Base-by-base conservation (phyloP, 1,140 invertebrate species). In the Drosophila sp. region DNA sequence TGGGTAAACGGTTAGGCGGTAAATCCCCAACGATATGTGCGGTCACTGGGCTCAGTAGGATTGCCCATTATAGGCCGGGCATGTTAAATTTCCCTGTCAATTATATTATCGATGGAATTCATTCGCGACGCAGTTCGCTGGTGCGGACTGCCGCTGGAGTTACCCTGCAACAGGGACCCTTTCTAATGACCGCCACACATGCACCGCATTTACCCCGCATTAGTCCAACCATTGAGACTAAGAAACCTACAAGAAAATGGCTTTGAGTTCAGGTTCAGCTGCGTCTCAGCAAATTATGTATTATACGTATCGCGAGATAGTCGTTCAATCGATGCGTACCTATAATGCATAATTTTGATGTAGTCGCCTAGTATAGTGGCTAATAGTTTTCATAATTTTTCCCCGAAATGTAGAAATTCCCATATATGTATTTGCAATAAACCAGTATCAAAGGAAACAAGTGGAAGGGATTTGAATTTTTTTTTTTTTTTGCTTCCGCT, bases 91-190 rank as follows among this genome's bases (percentile, higher is more conserved):
- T 58, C 10, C 76, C 76, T 1, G 33, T 65, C 5, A 63, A 72
- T 25, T 73, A 66, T 32, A 47, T 72, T 0, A 57, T 71, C 1
- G 38, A 35, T 1, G 76, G 83, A 5, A 71, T 76, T 23, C 29
- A 66, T n/a, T 57, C 35, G 2, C 67, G 76, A 0, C 76, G 76
- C 2, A 64, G 84, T 1, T 50, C 44, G 7, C 44, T 87, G 3
- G 73, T 84, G 0, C 84, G 83, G 5, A 87, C 83, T 0, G 83
- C 83, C 0, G 83, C 83, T n/a, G 83, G 83, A 0, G 72, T 83
- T 0, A 87, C 84, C 1, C 38, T 89, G 1, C 79, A 79, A 10
- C 79, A 79, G 55, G 57, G 50, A 7, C 67, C 74, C 35, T 70
- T 70, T n/a, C 7, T 35, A 23, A 11, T 5, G 4, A 47, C 58